Evolutionary conservation across 2,113 vertebrate genomes (phyloP).

Genomic region (Seriola rivoliana): DNA sequence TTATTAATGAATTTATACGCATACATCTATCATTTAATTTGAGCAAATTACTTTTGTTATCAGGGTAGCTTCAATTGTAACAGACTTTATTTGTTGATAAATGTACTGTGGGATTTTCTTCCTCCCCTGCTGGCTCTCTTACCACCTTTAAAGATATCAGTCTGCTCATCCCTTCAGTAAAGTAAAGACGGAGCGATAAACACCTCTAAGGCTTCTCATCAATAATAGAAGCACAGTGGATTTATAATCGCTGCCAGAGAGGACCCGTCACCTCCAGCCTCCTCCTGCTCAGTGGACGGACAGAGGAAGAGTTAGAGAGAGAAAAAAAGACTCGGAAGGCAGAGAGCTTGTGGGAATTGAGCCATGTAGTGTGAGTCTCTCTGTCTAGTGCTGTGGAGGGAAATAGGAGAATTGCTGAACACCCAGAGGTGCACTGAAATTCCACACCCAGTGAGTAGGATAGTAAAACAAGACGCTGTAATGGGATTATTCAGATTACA

Average conservation of each 20-base stretch:
- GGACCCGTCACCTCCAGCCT: constrained; percentile 66
- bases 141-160: constrained; percentile 55
- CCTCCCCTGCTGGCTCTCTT: constrained; percentile 56
- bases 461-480: constrained; percentile 26
- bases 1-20: neutral
- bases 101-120: constrained; percentile 35
- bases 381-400: constrained; percentile 45
- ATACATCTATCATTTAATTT: constrained; percentile 17
- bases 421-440: constrained; percentile 69
- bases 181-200: constrained; percentile 66
- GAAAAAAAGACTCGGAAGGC: constrained; percentile 18
- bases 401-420: constrained; percentile 57
- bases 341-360: constrained; percentile 65
- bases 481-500: constrained; percentile 35
- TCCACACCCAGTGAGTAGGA: constrained; percentile 35
- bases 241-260: constrained; percentile 65
- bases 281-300: constrained; percentile 57
- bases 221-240: constrained; percentile 69
- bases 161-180: constrained; percentile 60
- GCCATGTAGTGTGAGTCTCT: constrained; percentile 50
- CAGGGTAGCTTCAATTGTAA: constrained; percentile 21
- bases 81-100: constrained; percentile 54
- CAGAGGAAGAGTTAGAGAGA: constrained; percentile 24
- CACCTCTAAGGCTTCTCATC: constrained; percentile 75
- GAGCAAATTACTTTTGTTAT: constrained; percentile 27